A percentile compares a stretch with the other conserved stretches of the same genome.
phyloP scores from a whole-genome alignment of 2,113 vertebrate species.

The Nothobranchius kuhntae region DNA sequence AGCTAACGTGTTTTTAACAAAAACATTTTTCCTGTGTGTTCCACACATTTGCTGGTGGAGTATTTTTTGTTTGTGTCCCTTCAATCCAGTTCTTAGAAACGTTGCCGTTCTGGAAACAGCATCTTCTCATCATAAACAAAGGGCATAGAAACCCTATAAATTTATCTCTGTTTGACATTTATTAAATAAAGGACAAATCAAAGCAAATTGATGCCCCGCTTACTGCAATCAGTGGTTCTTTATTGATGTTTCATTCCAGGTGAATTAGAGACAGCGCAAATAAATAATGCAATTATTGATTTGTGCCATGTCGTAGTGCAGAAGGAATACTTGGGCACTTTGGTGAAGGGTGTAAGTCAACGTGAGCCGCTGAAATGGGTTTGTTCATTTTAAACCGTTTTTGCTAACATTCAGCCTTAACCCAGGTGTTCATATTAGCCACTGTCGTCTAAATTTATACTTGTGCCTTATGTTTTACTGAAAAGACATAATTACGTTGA shows the following conservation, averaged over 20 bases:
- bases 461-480: not conserved
- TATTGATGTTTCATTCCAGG: conserved; percentile 34
- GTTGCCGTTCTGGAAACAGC: not conserved
- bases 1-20: not conserved
- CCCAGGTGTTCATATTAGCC: not conserved
- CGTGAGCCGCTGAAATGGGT: conserved; percentile 4
- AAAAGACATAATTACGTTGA: not conserved
- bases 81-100: accelerated
- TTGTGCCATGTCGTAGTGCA: conserved; percentile 2
- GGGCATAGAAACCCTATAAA: not conserved
- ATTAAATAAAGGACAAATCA: conserved; percentile 37
- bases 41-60: not conserved
- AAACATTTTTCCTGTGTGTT: not conserved
- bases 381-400: not conserved
- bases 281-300: conserved; percentile 62
- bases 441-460: not conserved
- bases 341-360: not conserved
- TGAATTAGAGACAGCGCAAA: conserved; percentile 53
- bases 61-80: not conserved
- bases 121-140: not conserved
- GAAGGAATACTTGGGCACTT: conserved; percentile 20
- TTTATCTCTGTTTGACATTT: conserved; percentile 15
- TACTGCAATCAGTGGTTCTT: conserved; percentile 41
- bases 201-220: conserved; percentile 37
- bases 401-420: not conserved